A percentile compares a stretch with the other conserved stretches of the same genome.
Conservation (phyloP, 2,797 vertebrate species). For the Lepidocolaptes lacrymiger region DNA sequence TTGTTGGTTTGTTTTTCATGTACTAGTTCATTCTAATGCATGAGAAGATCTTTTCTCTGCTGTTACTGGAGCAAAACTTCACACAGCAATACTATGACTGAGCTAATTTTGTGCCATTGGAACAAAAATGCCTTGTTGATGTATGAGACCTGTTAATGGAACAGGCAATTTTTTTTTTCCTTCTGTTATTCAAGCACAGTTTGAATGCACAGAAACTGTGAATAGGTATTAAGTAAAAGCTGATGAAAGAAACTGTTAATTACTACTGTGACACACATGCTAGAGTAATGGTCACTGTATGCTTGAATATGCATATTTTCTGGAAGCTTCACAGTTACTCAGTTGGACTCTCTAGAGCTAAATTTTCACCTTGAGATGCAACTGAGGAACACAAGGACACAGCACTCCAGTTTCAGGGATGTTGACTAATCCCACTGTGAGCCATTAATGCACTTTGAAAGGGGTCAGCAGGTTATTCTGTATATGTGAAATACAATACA, state of each 20-base stretch:
- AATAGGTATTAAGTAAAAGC: neutral
- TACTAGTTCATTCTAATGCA: neutral
- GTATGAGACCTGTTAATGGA: neutral
- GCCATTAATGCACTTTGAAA: neutral
- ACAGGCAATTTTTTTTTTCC: neutral
- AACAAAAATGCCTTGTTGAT: neutral
- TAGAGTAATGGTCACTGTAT: neutral
- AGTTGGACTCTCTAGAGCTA: neutral
- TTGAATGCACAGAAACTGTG: neutral
- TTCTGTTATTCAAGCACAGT: neutral
- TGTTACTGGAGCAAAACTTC: neutral
- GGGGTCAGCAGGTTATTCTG: neutral
- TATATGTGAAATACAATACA: neutral
- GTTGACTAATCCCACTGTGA: neutral
- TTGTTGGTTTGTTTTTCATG: neutral
- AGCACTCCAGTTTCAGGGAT: neutral
- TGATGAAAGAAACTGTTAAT: neutral
- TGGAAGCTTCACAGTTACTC: neutral
- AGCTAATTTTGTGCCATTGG: neutral
- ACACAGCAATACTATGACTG: neutral
- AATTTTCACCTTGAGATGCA: neutral
- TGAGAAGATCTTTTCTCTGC: neutral
- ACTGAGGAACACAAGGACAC: neutral
- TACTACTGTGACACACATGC: neutral
- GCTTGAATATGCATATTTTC: neutral